Evolutionary conservation across 2,888 invertebrate species (phyloP).

Genomic region (Sericinus montela): DNA sequence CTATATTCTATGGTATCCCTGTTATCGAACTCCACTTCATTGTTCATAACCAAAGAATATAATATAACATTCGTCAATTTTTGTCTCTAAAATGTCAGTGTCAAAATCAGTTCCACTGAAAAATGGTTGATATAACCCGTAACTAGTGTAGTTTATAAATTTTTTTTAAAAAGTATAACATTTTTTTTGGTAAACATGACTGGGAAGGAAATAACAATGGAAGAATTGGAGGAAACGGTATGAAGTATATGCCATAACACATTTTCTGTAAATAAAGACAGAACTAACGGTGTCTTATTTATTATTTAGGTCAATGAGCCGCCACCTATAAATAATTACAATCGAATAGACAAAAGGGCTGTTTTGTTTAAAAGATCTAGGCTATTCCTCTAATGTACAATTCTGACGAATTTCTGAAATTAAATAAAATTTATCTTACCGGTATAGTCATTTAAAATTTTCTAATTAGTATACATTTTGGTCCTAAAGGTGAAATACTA

Average conservation of each 20-base stretch:
- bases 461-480: not conserved
- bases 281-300: conserved; percentile 21
- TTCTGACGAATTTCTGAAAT: too few relatives aligned
- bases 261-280: conserved; percentile 16
- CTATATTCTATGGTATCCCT: too few relatives aligned
- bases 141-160: conserved; percentile 34
- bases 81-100: conserved; percentile 10
- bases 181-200: conserved; percentile 47
- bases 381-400: too few relatives aligned
- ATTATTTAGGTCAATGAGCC: conserved; percentile 32
- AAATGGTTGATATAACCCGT: conserved; percentile 42
- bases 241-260: conserved; percentile 36
- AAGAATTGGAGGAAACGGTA: conserved; percentile 67
- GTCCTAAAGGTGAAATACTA: not conserved
- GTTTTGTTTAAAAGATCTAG: too few relatives aligned
- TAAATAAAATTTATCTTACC: too few relatives aligned
- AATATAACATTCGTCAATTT: too few relatives aligned
- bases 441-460: not conserved
- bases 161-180: conserved; percentile 34
- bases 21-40: too few relatives aligned
- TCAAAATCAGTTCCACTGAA: conserved; percentile 17
- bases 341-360: not conserved
- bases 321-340: conserved; percentile 22
- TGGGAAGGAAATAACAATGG: conserved; percentile 62
- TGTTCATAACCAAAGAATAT: too few relatives aligned